Base-by-base conservation (phyloP, 2,888 invertebrate species). In the Euzophera pinguis region DNA sequence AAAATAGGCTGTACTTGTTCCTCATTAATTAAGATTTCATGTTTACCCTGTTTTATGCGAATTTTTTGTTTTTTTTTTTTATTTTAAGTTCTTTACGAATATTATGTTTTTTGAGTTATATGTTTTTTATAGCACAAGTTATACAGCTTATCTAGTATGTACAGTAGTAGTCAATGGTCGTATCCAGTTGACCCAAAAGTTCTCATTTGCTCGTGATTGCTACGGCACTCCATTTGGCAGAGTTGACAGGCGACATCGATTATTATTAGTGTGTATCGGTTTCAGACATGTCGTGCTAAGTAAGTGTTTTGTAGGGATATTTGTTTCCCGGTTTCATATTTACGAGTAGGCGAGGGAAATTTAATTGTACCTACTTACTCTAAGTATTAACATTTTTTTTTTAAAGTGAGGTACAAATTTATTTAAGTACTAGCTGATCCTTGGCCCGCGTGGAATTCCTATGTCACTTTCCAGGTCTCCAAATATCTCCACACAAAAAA, bases 121-220 rank as follows among this genome's bases (percentile, higher is more conserved):
- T 34, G 8, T 4, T 6, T 3, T 37, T 37, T 12, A n/a, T 37
- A n/a, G 6, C 34, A 8, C 3, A 35, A 3, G n/a, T 35, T 12
- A 8, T n/a, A 7, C 14, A 45, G 6, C 43, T 29, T 13, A 8
- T 43, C 43, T 13, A 43, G 29, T 43, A 32, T 22, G 22, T 8
- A 29, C 13, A n/a, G 8, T 13, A 32, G 8, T 0, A 1, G 16
- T 45, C 45, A 10, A 32, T 34, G 64, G 35, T 14, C 27, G 13
- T 9, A 51, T 42, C 53, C 45, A 62, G 56, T 62, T 84, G 85
- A 85, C 83, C 86, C 83, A 75, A 82, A 85, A 85, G 80, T 84
- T 83, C 81, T 84, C 84, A 83, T 85, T 84, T 85, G 78, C 78
- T 74, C 67, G 72, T 82, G 85, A 86, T 86, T 85, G 80, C 84